phyloP scores from a whole-genome alignment of 2,888 invertebrate genomes.

The Epicampocera succincta region DNA sequence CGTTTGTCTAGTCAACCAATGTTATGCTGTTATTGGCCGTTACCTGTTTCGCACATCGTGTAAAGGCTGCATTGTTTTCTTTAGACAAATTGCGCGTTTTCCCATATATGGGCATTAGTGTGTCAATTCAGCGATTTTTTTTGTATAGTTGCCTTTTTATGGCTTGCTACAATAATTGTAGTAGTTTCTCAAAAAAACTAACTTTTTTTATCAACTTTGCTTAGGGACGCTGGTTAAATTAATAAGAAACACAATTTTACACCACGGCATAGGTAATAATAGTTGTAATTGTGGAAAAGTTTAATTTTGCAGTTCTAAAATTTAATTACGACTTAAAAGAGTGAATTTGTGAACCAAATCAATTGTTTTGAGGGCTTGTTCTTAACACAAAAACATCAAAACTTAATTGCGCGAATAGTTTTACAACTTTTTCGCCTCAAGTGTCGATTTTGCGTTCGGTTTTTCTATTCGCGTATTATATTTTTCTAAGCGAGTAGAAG shows the following conservation, averaged over 20 bases:
- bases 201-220: slow-evolving; percentile 44
- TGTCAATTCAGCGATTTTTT: too few relatives aligned
- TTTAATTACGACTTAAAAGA: slow-evolving; percentile 5
- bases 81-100: too few relatives aligned
- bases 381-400: slow-evolving; percentile 10
- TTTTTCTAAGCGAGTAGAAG: slow-evolving; percentile 50
- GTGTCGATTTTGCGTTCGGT: slow-evolving; percentile 60
- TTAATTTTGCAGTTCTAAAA: slow-evolving; percentile 25
- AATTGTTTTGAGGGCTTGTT: slow-evolving; percentile 1
- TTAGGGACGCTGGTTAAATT: slow-evolving; percentile 59
- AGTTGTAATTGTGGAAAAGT: slow-evolving; percentile 42
- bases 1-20: too few relatives aligned
- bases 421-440: slow-evolving; percentile 31
- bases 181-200: background rate
- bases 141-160: too few relatives aligned
- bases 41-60: too few relatives aligned
- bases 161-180: background rate
- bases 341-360: background rate
- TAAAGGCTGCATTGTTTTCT: too few relatives aligned
- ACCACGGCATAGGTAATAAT: slow-evolving; percentile 48
- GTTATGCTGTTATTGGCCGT: too few relatives aligned
- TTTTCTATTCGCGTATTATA: slow-evolving; percentile 54
- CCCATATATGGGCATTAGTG: too few relatives aligned
- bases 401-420: slow-evolving; percentile 26
- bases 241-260: slow-evolving; percentile 43